A percentile compares a stretch with the other conserved stretches of the same genome.
phyloP scores from a whole-genome alignment of 35 echinoderm and acorn worm species.

The Heliocidaris tuberculata region DNA sequence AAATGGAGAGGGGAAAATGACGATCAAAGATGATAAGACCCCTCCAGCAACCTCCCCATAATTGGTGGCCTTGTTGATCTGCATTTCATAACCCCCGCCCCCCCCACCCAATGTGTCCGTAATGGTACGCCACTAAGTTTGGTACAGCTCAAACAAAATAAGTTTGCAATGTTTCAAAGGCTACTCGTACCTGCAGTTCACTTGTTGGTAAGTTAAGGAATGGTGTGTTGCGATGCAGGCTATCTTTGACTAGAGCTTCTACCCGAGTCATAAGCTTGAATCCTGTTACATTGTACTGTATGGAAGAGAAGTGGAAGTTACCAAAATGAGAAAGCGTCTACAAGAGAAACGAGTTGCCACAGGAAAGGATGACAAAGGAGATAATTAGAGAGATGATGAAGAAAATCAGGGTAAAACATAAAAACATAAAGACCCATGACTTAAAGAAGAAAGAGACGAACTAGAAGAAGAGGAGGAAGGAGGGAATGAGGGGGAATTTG shows the following conservation, averaged over 20 bases:
- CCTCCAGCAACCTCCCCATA: too few species aligned
- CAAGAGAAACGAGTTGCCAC: not conserved
- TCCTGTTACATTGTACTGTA: constrained; percentile 12
- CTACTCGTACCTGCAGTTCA: not conserved
- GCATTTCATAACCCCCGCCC: too few species aligned
- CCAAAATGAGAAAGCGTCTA: not conserved
- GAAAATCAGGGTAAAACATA: not conserved
- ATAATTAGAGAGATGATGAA: not conserved
- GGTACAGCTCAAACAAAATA: not conserved
- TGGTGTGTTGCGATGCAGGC: not conserved
- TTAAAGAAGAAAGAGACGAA: not conserved
- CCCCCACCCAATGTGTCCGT: too few species aligned
- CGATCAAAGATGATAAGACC: too few species aligned
- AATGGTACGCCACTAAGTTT: not conserved
- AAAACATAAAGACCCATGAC: not conserved
- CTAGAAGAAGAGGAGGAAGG: not conserved
- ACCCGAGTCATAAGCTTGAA: not conserved
- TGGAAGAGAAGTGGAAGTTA: not conserved
- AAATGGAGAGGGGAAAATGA: too few species aligned
- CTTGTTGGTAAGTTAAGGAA: not conserved
- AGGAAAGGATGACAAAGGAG: not conserved
- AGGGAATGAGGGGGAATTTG: not conserved
- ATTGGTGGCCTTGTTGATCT: too few species aligned
- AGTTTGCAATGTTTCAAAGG: not conserved
- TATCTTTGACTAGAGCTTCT: not conserved